Conservation (phyloP, 2,888 invertebrate species). For the Ptychoptera contaminata region DNA sequence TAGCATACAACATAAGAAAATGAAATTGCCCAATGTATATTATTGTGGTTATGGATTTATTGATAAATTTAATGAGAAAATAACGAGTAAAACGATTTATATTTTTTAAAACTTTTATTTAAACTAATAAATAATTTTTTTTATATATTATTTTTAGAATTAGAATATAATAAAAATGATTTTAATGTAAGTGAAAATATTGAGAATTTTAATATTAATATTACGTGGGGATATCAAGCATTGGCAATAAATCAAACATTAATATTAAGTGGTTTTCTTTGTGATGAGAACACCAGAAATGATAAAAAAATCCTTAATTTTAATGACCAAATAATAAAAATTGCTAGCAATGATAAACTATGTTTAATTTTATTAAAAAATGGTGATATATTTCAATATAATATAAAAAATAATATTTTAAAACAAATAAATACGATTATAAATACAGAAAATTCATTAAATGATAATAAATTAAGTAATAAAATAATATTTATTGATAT, state of each 20-base stretch:
- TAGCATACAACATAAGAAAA: too few relatives aligned
- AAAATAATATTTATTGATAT: constrained; percentile 27
- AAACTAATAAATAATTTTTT: neutral
- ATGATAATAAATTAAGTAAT: neutral
- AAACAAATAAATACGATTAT: neutral
- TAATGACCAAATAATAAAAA: constrained; percentile 13
- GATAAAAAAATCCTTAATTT: constrained; percentile 13
- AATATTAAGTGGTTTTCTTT: constrained; percentile 18
- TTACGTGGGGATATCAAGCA: constrained; percentile 22
- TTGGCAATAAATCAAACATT: constrained; percentile 14
- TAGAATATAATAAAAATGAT: neutral
- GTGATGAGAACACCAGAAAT: constrained; percentile 6
- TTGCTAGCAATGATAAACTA: constrained; percentile 19
- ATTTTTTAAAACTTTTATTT: too few relatives aligned
- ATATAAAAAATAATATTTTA: neutral
- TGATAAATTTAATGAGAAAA: too few relatives aligned
- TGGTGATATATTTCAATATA: constrained; percentile 20
- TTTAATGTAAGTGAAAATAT: neutral
- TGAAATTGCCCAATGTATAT: too few relatives aligned
- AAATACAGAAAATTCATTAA: neutral
- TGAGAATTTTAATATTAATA: constrained; percentile 8
- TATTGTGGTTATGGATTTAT: too few relatives aligned
- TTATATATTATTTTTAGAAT: constrained; percentile 6
- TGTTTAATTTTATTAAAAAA: constrained; percentile 20
- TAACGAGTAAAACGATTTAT: too few relatives aligned